Percentiles rank a stretch among this genome's conserved stretches.
Evolutionary conservation across 2,113 vertebrate genomes (phyloP).

Genomic region (Vimba vimba): DNA sequence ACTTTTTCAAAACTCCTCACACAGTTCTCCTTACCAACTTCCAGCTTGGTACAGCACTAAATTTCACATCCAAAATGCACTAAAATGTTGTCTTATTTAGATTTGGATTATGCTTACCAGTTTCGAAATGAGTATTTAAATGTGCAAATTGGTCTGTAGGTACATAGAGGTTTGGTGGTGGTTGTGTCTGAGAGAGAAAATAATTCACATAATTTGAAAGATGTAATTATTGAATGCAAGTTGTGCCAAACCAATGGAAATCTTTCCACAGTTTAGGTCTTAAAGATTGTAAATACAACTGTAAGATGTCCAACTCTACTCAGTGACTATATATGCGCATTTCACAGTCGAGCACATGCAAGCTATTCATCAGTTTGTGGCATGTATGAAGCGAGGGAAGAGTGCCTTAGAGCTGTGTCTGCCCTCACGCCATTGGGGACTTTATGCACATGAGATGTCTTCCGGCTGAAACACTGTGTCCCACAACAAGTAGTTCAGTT

Average conservation of each 20-base stretch:
- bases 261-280: background rate
- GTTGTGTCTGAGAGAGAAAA: background rate
- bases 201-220: background rate
- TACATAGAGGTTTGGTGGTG: background rate
- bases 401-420: background rate
- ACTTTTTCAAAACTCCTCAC: no score
- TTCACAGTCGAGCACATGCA: background rate
- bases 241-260: background rate
- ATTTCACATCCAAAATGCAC: no score
- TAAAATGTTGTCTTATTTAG: no score
- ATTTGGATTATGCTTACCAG: no score
- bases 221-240: background rate
- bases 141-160: background rate
- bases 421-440: background rate
- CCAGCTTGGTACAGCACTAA: no score
- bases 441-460: background rate
- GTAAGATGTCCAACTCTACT: background rate
- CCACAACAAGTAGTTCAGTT: background rate
- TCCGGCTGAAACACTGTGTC: background rate
- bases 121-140: no score
- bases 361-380: conserved; percentile 15
- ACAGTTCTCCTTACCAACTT: no score
- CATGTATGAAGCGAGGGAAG: background rate
- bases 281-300: background rate
- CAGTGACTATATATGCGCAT: background rate